Evolutionary conservation across 2,113 vertebrate species (phyloP), one percentile per base, ranked within the genome.

Genomic region (Ailurus styani): DNA sequence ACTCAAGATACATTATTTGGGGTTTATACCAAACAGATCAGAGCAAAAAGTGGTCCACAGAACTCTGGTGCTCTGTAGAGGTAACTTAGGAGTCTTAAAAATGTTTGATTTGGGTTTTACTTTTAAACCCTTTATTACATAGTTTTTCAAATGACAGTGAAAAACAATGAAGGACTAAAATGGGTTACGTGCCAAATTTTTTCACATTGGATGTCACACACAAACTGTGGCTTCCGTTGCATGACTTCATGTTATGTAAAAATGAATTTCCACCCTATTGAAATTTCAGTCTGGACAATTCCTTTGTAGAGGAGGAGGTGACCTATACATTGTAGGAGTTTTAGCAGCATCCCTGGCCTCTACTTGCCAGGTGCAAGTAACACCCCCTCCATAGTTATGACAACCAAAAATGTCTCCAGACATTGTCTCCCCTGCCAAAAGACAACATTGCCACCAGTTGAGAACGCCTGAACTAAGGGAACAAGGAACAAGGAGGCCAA

Each of bases 71-170:
- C n/a, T 75, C 89, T 85, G 0, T 66, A 73, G 60, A 78, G 47
- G 27, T 87, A 90, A 93, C 54, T 64, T 87, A 95, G 25, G 50
- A 87, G 81, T 79, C 55, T 91, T 87, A 18, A 68, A 87, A 89
- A 62, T 90, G 13, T 93, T 97, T 95, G 13, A 73, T 79, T 50
- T 84, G 25, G 54, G 73, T 87, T 95, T 97, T 34, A 64, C 23
- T 87, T 93, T 92, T 73, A 92, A 97, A 87, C 31, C 91, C 25
- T 87, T 55, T 93, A 81, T 95, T 52, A 85, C 17, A 21, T 23
- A 42, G 42, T 68, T 91, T 90, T 93, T 87, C 68, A 85, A 94
- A 47, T 81, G 73, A 84, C 87, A 83, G 47, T 50, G 42, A 91
- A 96, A 91, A 78, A 91, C 27, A 86, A 52, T 14, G 52, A 93